Evolutionary conservation across 2,888 invertebrate species (phyloP).

Genomic region (Desoria tigrina): DNA sequence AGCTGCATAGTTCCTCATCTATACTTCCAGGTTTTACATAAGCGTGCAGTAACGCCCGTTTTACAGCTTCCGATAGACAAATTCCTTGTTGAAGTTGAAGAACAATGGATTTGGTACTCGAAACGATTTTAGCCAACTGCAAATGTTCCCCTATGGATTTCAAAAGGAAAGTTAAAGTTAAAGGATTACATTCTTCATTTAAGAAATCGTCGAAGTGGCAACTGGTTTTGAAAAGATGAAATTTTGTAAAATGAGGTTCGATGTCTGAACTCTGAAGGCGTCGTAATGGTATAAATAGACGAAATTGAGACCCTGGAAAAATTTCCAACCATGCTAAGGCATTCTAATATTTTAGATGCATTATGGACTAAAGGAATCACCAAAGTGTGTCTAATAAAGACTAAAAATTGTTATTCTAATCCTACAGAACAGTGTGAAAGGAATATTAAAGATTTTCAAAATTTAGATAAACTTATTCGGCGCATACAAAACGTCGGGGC

Average conservation of each 20-base stretch:
- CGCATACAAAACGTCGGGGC: background rate
- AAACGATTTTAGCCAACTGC: conserved; percentile 10
- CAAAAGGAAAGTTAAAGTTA: too few species aligned
- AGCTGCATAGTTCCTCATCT: conserved; percentile 14
- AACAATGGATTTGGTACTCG: conserved; percentile 27
- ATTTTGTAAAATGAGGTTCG: too few species aligned
- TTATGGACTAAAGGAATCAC: too few species aligned
- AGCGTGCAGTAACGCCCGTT: conserved; percentile 26
- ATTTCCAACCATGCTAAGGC: too few species aligned
- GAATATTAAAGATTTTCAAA: background rate
- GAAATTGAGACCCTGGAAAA: too few species aligned
- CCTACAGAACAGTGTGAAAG: background rate
- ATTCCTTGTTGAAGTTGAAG: conserved; percentile 39
- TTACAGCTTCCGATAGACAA: conserved; percentile 30
- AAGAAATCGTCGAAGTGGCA: too few species aligned
- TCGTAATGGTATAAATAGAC: too few species aligned
- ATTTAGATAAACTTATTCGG: background rate
- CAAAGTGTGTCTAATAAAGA: conserved; percentile 2
- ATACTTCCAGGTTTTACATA: conserved; percentile 14
- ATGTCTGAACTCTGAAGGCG: too few species aligned
- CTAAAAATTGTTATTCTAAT: conserved; percentile 11
- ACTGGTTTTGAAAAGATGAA: too few species aligned
- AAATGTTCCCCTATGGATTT: background rate
- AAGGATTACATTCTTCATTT: too few species aligned
- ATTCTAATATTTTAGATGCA: too few species aligned